These are phyloP conservation scores for Hyles euphorbiae DNA, from an alignment of 1,140 invertebrate species.

Conservation along the genomic window DNA sequence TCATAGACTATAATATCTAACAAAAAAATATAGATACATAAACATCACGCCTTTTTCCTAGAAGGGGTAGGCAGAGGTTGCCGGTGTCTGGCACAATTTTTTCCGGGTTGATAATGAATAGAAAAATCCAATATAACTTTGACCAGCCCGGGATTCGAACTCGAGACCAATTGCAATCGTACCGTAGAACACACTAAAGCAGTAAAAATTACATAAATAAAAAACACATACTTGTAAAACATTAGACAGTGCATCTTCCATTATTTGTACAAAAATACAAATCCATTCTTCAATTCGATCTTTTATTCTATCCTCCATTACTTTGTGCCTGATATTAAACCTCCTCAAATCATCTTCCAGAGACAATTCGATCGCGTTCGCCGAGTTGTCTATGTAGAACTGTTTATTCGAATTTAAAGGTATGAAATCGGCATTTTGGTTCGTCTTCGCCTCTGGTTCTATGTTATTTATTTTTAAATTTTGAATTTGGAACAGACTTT, in stretches of 20 bases:
- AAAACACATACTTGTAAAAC: slow-evolving; percentile 28
- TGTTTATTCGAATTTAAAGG: background rate
- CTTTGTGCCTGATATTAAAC: slow-evolving; percentile 25
- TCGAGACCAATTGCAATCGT: no score
- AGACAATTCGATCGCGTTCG: background rate
- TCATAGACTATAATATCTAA: no score
- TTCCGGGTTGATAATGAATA: background rate
- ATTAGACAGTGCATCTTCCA: slow-evolving; percentile 33
- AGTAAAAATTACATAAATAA: background rate
- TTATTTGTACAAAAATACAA: slow-evolving; percentile 38
- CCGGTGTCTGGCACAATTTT: background rate
- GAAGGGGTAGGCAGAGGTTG: no score
- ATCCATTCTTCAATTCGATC: slow-evolving; percentile 34
- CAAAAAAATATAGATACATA: no score
- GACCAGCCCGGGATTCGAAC: no score
- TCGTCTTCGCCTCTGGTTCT: no score
- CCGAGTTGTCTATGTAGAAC: background rate
- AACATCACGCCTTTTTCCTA: no score
- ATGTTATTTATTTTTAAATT: background rate
- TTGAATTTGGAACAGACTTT: slow-evolving; percentile 4
- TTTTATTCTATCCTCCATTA: slow-evolving; percentile 22
- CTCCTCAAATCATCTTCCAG: slow-evolving; percentile 21
- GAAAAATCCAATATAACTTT: no score
- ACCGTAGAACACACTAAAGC: no score
- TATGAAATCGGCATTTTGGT: no score